Evolutionary conservation across 2,113 vertebrate genomes (phyloP).

Genomic region (Phalacrocorax aristotelis): DNA sequence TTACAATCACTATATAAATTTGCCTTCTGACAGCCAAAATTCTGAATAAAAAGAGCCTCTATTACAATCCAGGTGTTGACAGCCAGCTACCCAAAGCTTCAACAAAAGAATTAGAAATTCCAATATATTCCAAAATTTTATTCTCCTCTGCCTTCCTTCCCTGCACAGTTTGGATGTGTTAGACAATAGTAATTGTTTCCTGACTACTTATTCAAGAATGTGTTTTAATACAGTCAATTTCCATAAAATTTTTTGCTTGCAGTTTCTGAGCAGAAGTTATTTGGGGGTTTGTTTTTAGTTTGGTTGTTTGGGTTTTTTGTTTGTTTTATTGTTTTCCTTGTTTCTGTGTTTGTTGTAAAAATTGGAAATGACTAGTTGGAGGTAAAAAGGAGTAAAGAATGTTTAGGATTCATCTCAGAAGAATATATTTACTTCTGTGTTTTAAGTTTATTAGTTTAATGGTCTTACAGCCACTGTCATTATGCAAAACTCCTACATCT

Average conservation of each 20-base stretch:
- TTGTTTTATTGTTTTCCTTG: background rate
- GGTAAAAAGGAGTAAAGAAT: background rate
- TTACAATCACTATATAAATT: background rate
- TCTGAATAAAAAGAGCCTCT: background rate
- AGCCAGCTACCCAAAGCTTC: background rate
- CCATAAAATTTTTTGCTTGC: background rate
- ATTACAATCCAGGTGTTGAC: background rate
- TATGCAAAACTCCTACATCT: background rate
- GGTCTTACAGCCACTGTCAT: background rate
- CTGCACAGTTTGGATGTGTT: background rate
- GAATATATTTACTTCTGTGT: background rate
- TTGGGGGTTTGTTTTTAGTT: too few species aligned
- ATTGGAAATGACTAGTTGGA: background rate
- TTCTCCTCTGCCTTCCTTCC: background rate
- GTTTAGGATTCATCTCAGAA: background rate
- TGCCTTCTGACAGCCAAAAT: background rate
- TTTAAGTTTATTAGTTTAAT: background rate
- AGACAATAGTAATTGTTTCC: background rate
- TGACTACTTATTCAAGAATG: background rate
- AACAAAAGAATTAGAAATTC: background rate
- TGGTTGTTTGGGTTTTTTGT: too few species aligned
- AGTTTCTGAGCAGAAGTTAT: background rate
- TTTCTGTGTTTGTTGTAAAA: background rate
- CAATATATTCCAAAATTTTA: background rate
- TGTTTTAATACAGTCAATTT: background rate